Evolutionary conservation across 2,113 vertebrate genomes (phyloP), one percentile per base, ranked within the genome.

Genomic region (Glaucomys volans): DNA sequence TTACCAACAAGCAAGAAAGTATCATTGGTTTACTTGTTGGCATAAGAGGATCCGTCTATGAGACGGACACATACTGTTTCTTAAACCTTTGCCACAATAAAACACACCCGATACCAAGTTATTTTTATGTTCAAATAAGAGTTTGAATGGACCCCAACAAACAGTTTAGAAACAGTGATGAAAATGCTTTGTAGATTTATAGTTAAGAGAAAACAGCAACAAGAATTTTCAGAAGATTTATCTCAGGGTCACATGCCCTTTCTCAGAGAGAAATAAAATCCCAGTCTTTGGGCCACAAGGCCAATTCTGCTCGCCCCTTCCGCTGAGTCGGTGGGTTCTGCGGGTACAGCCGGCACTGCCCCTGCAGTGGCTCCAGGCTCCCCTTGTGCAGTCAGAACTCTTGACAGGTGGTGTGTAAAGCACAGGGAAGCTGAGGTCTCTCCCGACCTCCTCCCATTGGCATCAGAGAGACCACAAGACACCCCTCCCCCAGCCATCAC

Each of bases 111-210:
- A 69, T 89, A 92, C 5, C 54, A 86, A 93, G 42, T 93, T 95
- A 85, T 90, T 94, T 75, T 94, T 72, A 86, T 37, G 81, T 95
- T 72, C 76, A 90, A 84, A 66, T 64, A 50, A n/a, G 94, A 97
- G 62, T 90, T 82, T 81, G 87, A 94, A 82, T 81, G 67, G 40
- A 50, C 8, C 35, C 69, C 42, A 50, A 85, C 7, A 42, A 86
- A 50, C n/a, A 82, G 13, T 79, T 94, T 91, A 92, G 66, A 96
- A 95, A 79, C 30, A 75, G 44, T 67, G 44, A 76, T 85, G 47
- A 83, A 97, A 52, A 88, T 90, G n/a, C 26, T 94, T 92, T 93
- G 62, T 75, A 72, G 59, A 86, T 18, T 79, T 76, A 47, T 12
- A 79, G 20, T 90, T 69, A 28, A 91, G 76, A 13, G 59, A 18